These are phyloP conservation scores for Bergia sp. DNA, from an alignment of 92 coral and sea anemone genomes.

Conservation along the genomic window DNA sequence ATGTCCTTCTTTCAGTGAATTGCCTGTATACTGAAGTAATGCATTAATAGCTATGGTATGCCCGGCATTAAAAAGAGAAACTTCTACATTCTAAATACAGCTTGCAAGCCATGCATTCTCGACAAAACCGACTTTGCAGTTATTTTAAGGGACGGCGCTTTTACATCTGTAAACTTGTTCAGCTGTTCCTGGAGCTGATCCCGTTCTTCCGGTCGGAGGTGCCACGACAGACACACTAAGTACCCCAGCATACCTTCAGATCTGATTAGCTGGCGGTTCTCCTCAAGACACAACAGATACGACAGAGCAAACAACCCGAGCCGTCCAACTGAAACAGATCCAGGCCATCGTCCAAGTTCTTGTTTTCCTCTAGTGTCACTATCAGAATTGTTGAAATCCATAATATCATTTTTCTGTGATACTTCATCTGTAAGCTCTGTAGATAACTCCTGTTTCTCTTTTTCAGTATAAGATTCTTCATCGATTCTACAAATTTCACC, in stretches of 20 bases:
- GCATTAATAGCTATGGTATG: too few species aligned
- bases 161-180: slow-evolving; percentile 13
- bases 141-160: slow-evolving; percentile 62
- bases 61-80: too few species aligned
- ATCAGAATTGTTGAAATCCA: neutral
- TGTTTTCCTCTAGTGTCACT: neutral
- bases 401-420: neutral
- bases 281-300: slow-evolving; percentile 55
- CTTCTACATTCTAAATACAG: slow-evolving; percentile 26
- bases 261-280: slow-evolving; percentile 58
- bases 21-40: too few species aligned
- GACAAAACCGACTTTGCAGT: slow-evolving; percentile 70
- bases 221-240: slow-evolving; percentile 77
- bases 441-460: neutral
- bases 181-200: slow-evolving; percentile 33
- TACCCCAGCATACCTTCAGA: slow-evolving; percentile 70
- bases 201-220: slow-evolving; percentile 29
- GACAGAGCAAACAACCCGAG: slow-evolving; percentile 77
- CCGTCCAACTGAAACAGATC: slow-evolving; percentile 63
- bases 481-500: neutral
- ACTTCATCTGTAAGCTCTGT: neutral
- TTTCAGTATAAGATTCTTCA: neutral
- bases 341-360: slow-evolving; percentile 51
- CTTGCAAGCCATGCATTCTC: slow-evolving; percentile 63
- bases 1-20: too few species aligned